Evolutionary conservation across 2,888 invertebrate species (phyloP), one percentile per base, ranked within the genome.

Genomic region (Cosmia trapezina): DNA sequence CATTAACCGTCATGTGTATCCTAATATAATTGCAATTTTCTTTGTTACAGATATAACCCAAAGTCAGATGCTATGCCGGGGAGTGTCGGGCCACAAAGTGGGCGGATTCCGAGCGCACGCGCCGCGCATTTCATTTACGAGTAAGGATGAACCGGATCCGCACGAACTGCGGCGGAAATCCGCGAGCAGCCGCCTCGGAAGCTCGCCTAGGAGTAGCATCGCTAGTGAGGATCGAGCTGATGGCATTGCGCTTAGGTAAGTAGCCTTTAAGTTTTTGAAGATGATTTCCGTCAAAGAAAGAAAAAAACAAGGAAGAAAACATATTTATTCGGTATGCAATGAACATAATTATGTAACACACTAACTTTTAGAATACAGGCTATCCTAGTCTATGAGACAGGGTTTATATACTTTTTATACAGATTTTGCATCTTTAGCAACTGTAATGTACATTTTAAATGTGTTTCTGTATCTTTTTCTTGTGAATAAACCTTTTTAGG

Each of bases 171-270:
- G 96, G 45, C 90, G 96, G 62, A 95, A 96, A 78, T 96, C 95
- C 0, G 95, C 96, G 56, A 95, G 94, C 88, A 95, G 95, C 73
- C 89, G 96, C 1, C 93, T 96, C 2, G 95, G 96, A 5, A 93
- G 90, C 83, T 96, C 96, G 0, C 96, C 96, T 0, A 86, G 96
- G 41, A 88, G 93, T 28, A 96, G 96, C 72, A 93, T 96, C 45
- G 95, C 96, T 0, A 94, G 95, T 53, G 96, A 96, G 19, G 96
- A 96, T 14, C 86, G 95, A 68, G 83, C 89, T 12, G 96, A 97
- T 90, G 97, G 97, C 19, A 93, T 97, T 19, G 95, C 97, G 33
- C 94, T 97, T 43, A 97, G 97, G 97, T 97, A 92, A 88, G 91
- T 83, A 33, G 37, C 11, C 1, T 14, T 8, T 59, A 14, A 43